Conservation (phyloP, 2,797 vertebrate genomes). For the Sebastes kiyomatsui region DNA sequence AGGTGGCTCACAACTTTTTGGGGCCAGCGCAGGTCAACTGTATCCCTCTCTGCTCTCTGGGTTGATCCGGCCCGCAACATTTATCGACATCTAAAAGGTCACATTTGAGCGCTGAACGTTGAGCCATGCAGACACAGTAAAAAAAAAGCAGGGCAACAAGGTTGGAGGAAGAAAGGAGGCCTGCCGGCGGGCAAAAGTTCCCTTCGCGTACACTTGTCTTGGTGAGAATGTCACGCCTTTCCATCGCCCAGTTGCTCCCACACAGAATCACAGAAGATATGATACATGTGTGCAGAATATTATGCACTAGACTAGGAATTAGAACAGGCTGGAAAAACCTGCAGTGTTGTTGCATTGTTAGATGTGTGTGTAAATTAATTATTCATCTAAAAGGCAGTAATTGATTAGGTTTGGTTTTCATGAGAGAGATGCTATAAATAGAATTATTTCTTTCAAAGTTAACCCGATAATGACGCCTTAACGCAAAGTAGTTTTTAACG, state of each 20-base stretch:
- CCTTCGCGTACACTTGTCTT: background rate
- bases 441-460: background rate
- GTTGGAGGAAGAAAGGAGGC: background rate
- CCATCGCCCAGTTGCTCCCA: background rate
- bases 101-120: conserved; percentile 12
- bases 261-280: background rate
- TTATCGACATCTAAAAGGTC: conserved; percentile 53
- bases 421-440: background rate
- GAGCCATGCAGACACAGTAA: conserved; percentile 1
- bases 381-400: background rate
- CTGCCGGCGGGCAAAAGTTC: background rate
- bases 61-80: background rate
- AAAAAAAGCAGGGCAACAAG: background rate
- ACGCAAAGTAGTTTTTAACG: too few relatives aligned
- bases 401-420: background rate
- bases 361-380: background rate
- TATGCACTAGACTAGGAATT: background rate
- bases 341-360: background rate
- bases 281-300: background rate
- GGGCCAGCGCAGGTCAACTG: conserved; percentile 17
- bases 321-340: background rate
- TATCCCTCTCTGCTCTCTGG: background rate
- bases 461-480: too few relatives aligned
- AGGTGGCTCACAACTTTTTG: conserved; percentile 11
- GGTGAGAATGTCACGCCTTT: background rate